These are phyloP conservation scores for Endotricha flammealis DNA, from an alignment of 2,888 invertebrate species.

Conservation along the genomic window DNA sequence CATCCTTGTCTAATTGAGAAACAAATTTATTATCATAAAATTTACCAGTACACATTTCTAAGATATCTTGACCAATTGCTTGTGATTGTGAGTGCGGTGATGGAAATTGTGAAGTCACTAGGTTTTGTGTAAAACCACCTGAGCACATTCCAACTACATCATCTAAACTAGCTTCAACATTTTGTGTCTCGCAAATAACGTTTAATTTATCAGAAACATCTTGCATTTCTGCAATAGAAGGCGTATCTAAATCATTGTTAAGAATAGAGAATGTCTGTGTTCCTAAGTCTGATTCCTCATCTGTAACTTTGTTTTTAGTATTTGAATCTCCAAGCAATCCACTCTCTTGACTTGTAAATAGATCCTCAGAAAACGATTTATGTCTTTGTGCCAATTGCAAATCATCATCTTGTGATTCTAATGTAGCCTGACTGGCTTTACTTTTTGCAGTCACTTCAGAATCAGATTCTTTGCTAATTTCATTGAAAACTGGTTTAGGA, in stretches of 20 bases:
- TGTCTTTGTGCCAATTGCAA: slow-evolving; percentile 53
- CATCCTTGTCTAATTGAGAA: slow-evolving; percentile 28
- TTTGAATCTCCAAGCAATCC: slow-evolving; percentile 12
- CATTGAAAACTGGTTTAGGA: background rate
- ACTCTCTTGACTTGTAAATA: slow-evolving; percentile 53
- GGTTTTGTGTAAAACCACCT: slow-evolving; percentile 61
- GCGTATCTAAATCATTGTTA: slow-evolving; percentile 23
- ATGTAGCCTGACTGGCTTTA: slow-evolving; percentile 22
- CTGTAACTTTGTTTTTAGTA: slow-evolving; percentile 14
- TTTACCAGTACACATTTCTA: slow-evolving; percentile 77
- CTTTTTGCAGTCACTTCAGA: slow-evolving; percentile 8
- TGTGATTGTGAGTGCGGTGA: slow-evolving; percentile 37
- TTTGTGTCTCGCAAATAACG: slow-evolving; percentile 37
- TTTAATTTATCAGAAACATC: slow-evolving; percentile 27
- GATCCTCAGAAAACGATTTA: slow-evolving; percentile 46
- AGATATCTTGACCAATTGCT: slow-evolving; percentile 65
- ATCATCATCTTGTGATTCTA: slow-evolving; percentile 55
- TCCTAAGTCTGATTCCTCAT: slow-evolving; percentile 33
- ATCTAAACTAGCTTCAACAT: slow-evolving; percentile 59
- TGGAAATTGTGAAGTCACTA: slow-evolving; percentile 58
- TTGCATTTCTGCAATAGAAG: slow-evolving; percentile 14
- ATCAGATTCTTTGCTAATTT: slow-evolving; percentile 11
- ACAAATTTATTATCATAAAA: slow-evolving; percentile 70
- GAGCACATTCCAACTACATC: slow-evolving; percentile 77
- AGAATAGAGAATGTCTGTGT: slow-evolving; percentile 57